Percentiles rank a stretch among this genome's conserved stretches.
Evolutionary conservation across 2,888 invertebrate genomes (phyloP).

Genomic region (Andrena bicolor): DNA sequence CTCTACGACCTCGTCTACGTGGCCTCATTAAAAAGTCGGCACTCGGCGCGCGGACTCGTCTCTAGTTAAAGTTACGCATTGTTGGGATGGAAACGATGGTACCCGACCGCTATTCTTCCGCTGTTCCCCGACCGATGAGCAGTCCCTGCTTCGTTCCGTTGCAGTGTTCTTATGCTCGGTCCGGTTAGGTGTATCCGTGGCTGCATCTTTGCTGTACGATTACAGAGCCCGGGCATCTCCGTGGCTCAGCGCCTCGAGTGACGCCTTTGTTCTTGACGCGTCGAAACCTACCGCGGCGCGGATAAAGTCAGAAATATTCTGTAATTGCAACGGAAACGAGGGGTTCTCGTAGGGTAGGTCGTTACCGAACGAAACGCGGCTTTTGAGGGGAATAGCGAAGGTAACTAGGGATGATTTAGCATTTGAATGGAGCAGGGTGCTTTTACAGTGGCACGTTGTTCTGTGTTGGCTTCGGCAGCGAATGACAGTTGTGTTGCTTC

Average conservation of each 20-base stretch:
- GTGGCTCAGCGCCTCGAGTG: no score
- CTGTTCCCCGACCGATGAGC: slow-evolving; percentile 27
- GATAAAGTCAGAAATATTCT: no score
- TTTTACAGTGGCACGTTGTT: not conserved
- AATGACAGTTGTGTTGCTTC: slow-evolving; percentile 55
- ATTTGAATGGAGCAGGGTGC: not conserved
- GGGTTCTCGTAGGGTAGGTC: no score
- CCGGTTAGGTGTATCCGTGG: no score
- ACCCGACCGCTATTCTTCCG: slow-evolving; percentile 40
- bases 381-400: no score
- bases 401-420: no score
- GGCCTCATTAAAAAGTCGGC: slow-evolving; percentile 69
- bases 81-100: slow-evolving; percentile 46
- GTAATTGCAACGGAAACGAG: no score
- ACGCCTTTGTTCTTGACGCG: no score
- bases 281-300: no score
- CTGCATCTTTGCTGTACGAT: not conserved
- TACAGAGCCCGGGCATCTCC: no score
- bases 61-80: slow-evolving; percentile 47
- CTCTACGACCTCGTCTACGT: slow-evolving; percentile 54
- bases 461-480: slow-evolving; percentile 20
- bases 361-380: no score
- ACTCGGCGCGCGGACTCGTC: slow-evolving; percentile 44
- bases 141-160: not conserved
- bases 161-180: slow-evolving; percentile 6